Percentiles rank a stretch among this genome's conserved stretches.
phyloP scores from a whole-genome alignment of 2,888 invertebrate genomes.

The Drosophila colorata region DNA sequence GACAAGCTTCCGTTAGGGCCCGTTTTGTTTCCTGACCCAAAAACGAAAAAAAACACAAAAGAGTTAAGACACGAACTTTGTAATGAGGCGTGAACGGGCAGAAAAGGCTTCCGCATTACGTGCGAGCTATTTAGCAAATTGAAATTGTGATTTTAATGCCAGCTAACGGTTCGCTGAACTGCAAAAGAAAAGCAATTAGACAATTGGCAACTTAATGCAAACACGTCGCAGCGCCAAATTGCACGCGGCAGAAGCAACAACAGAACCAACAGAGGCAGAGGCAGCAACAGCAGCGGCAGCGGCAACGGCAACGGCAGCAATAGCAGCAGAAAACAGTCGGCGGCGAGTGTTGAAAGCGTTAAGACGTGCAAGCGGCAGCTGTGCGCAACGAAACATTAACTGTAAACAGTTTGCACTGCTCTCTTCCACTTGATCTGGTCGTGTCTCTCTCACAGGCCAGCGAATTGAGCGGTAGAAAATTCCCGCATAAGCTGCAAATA shows the following conservation, averaged over 20 bases:
- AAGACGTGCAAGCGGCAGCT: slow-evolving; percentile 68
- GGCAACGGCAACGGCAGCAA: slow-evolving; percentile 3
- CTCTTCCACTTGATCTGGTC: slow-evolving; percentile 21
- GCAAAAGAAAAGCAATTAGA: slow-evolving; percentile 65
- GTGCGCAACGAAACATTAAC: not conserved
- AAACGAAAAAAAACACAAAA: slow-evolving; percentile 38
- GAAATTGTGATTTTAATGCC: slow-evolving; percentile 43
- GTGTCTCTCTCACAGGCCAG: not conserved
- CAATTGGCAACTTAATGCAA: slow-evolving; percentile 58
- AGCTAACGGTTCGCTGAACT: slow-evolving; percentile 67
- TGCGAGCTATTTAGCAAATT: slow-evolving; percentile 48
- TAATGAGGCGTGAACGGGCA: slow-evolving; percentile 32
- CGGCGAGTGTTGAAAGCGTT: slow-evolving; percentile 81
- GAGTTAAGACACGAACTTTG: slow-evolving; percentile 73
- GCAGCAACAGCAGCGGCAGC: slow-evolving; percentile 15
- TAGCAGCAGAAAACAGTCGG: slow-evolving; percentile 68
- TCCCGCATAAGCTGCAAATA: slow-evolving; percentile 39
- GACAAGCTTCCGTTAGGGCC: slow-evolving; percentile 58
- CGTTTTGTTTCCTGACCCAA: slow-evolving; percentile 63
- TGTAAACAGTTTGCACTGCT: slow-evolving; percentile 33
- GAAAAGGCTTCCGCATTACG: slow-evolving; percentile 61
- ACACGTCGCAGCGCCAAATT: slow-evolving; percentile 65
- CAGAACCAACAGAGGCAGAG: slow-evolving; percentile 30
- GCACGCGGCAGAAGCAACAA: slow-evolving; percentile 36
- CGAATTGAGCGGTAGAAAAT: slow-evolving; percentile 24